Evolutionary conservation across 2,888 invertebrate species (phyloP).

Genomic region (Hypolimnas misippus): DNA sequence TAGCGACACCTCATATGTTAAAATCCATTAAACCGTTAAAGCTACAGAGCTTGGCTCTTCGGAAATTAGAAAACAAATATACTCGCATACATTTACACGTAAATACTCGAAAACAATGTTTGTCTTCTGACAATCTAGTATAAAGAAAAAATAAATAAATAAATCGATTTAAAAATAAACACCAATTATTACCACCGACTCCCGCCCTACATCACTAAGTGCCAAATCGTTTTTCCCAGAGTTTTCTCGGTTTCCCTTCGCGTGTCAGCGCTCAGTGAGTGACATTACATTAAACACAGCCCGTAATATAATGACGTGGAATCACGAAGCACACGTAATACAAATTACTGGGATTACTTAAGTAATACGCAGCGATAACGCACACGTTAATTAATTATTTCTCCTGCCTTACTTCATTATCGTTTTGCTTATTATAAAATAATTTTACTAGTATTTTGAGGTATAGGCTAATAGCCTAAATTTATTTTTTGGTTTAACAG

Average conservation of each 20-base stretch:
- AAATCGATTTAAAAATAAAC: background rate
- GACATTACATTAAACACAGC: conserved; percentile 40
- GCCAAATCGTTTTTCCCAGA: conserved; percentile 34
- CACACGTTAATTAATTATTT: conserved; percentile 3
- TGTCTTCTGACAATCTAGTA: no score
- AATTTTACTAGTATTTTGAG: background rate
- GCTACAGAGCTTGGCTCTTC: background rate
- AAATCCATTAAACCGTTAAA: background rate
- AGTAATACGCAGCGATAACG: conserved; percentile 16
- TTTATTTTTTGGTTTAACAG: no score
- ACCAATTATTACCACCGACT: background rate
- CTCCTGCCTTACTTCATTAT: background rate
- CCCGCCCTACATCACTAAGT: conserved; percentile 21
- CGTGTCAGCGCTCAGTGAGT: conserved; percentile 44
- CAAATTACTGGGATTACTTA: conserved; percentile 18
- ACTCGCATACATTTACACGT: no score
- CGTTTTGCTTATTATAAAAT: background rate
- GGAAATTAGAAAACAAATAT: no score
- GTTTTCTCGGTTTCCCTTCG: conserved; percentile 42
- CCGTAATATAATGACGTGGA: conserved; percentile 39
- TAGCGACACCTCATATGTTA: no score
- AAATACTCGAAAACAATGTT: no score
- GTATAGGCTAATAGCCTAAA: no score
- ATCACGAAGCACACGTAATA: conserved; percentile 31
- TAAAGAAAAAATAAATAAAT: no score